These are phyloP conservation scores for Myotis daubentonii DNA, from an alignment of 2,797 vertebrate genomes.

Conservation along the genomic window DNA sequence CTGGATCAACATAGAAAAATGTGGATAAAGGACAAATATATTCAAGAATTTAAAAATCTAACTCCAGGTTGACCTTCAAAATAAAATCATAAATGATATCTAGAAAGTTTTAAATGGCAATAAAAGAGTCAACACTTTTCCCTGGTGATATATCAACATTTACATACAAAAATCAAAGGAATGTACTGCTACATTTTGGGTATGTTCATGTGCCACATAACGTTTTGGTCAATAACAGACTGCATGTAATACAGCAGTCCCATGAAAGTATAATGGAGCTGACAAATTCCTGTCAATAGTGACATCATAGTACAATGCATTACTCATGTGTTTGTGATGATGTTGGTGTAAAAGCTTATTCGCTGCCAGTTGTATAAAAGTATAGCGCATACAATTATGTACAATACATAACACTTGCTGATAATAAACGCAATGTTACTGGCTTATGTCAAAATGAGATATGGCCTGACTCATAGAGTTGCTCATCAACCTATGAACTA, in stretches of 20 bases:
- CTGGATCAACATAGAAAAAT: not conserved
- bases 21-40: not conserved
- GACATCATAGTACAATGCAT: too few species aligned
- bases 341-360: too few species aligned
- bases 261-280: too few species aligned
- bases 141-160: not conserved
- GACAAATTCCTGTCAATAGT: too few species aligned
- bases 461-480: not conserved
- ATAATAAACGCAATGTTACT: not conserved
- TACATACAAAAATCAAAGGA: not conserved
- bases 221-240: not conserved
- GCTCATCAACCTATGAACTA: too few species aligned
- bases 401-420: not conserved
- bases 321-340: too few species aligned
- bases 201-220: not conserved
- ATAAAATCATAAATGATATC: not conserved
- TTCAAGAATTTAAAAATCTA: not conserved
- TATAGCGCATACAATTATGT: too few species aligned
- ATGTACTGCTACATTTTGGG: not conserved
- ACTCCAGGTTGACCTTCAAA: not conserved
- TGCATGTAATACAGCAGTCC: too few species aligned
- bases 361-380: too few species aligned
- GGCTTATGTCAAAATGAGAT: not conserved
- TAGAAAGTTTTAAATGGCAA: not conserved
- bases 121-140: not conserved